Evolutionary conservation across 2,797 vertebrate genomes (phyloP).

Genomic region (Dicrostonyx torquatus): DNA sequence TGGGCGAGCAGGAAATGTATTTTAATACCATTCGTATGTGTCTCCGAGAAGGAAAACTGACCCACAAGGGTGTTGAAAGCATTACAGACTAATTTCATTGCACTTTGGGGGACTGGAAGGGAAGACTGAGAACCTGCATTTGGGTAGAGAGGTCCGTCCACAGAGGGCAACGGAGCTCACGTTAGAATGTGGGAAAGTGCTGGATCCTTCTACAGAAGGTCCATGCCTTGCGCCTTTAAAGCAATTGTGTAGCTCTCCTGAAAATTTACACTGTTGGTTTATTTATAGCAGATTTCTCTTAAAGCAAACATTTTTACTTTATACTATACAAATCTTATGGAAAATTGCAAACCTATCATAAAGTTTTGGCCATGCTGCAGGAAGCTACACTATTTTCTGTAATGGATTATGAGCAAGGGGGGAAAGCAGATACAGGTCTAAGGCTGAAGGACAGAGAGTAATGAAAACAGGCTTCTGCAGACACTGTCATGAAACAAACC

Average conservation of each 20-base stretch:
- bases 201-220: slow-evolving; percentile 77
- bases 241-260: slow-evolving; percentile 73
- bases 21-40: slow-evolving; percentile 87
- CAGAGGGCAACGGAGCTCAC: slow-evolving; percentile 79
- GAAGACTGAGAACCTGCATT: slow-evolving; percentile 55
- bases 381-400: slow-evolving; percentile 81
- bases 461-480: slow-evolving; percentile 84
- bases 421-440: slow-evolving; percentile 84
- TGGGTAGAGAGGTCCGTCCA: slow-evolving; percentile 61
- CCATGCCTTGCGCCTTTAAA: slow-evolving; percentile 71
- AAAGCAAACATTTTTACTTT: slow-evolving; percentile 84
- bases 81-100: slow-evolving; percentile 85
- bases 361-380: slow-evolving; percentile 74
- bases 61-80: slow-evolving; percentile 82
- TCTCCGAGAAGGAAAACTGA: slow-evolving; percentile 84
- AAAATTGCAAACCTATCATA: slow-evolving; percentile 81
- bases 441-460: slow-evolving; percentile 84
- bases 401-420: slow-evolving; percentile 77
- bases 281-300: slow-evolving; percentile 87
- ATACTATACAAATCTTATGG: slow-evolving; percentile 81
- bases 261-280: slow-evolving; percentile 85
- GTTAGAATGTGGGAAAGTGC: slow-evolving; percentile 76
- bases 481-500: slow-evolving; percentile 81
- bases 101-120: background rate
- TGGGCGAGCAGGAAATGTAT: slow-evolving; percentile 77